Percentiles rank a stretch among this genome's conserved stretches.
phyloP scores from a whole-genome alignment of 2,113 vertebrate species.

The Lethenteron reissneri region DNA sequence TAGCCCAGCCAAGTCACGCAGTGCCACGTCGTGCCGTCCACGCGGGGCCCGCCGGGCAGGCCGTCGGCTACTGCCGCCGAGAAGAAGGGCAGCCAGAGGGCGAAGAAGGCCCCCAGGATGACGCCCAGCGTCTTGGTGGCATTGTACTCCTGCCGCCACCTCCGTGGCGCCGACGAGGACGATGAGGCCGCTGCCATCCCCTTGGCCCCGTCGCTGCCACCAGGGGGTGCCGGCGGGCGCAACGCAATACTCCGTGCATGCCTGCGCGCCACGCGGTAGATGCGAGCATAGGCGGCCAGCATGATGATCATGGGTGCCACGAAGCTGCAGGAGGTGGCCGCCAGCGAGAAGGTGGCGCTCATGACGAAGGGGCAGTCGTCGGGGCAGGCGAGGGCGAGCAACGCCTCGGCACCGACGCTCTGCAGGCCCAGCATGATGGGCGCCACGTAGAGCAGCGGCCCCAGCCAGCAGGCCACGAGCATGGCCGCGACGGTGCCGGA shows the following conservation, averaged over 20 bases:
- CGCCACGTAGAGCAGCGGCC: no score
- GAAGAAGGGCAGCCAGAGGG: slow-evolving; percentile 96
- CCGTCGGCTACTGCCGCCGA: slow-evolving; percentile 86
- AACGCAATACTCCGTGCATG: slow-evolving; percentile 57
- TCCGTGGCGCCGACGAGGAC: slow-evolving; percentile 32
- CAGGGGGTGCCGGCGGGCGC: no score
- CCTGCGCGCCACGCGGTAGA: slow-evolving; percentile 69
- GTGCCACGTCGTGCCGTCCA: slow-evolving; percentile 45
- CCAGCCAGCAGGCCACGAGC: slow-evolving; percentile 75
- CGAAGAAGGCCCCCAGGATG: slow-evolving; percentile 97
- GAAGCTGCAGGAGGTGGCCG: no score
- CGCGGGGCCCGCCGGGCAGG: slow-evolving; percentile 19
- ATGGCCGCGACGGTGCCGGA: slow-evolving; percentile 63
- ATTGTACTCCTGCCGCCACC: slow-evolving; percentile 87
- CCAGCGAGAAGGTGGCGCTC: no score
- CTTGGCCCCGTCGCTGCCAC: slow-evolving; percentile 22
- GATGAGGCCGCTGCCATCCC: slow-evolving; percentile 48
- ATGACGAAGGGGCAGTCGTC: no score
- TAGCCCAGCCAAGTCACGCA: slow-evolving; percentile 95
- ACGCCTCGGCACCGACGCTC: no score
- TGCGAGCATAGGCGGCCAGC: slow-evolving; percentile 92
- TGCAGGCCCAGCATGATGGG: no score
- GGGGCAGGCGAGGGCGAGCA: no score
- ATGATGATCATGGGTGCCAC: slow-evolving; percentile 24
- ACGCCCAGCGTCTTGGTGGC: slow-evolving; percentile 90